These are phyloP conservation scores for Neoniphon sammara DNA, from an alignment of 2,797 vertebrate species.

Conservation along the genomic window DNA sequence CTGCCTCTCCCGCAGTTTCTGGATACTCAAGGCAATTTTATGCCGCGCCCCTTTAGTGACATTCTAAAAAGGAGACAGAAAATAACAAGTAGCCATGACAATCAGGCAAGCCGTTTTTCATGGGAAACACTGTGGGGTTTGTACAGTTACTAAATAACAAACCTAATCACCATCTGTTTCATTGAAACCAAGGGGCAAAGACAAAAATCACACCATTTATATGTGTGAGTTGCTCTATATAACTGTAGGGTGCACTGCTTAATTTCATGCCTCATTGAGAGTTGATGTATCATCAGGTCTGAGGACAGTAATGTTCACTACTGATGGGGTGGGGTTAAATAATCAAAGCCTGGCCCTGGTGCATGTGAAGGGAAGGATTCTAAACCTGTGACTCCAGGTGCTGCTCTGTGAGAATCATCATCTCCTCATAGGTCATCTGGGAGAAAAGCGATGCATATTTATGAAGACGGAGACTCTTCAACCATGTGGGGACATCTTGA, in stretches of 20 bases:
- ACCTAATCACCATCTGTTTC: constrained; percentile 75
- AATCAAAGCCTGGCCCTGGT: constrained; percentile 36
- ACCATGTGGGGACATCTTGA: constrained; percentile 93
- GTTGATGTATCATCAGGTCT: constrained; percentile 73
- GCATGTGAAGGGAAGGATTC: constrained; percentile 36
- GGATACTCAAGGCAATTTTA: constrained; percentile 96
- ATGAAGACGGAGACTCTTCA: constrained; percentile 96
- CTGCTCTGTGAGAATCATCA: constrained; percentile 97
- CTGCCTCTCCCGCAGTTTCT: constrained; percentile 94
- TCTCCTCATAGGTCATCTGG: constrained; percentile 96
- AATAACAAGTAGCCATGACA: constrained; percentile 42
- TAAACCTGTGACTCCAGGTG: constrained; percentile 95
- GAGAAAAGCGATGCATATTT: constrained; percentile 96
- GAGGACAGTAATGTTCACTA: constrained; percentile 61
- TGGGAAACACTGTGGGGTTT: constrained; percentile 54
- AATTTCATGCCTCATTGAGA: constrained; percentile 80
- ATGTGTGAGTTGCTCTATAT: constrained; percentile 61
- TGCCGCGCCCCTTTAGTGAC: constrained; percentile 97
- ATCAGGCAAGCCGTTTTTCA: constrained; percentile 43
- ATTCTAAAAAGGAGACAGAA: constrained; percentile 81
- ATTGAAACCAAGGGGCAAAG: constrained; percentile 69
- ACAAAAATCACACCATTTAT: constrained; percentile 56
- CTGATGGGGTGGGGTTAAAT: constrained; percentile 58
- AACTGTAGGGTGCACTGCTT: constrained; percentile 72
- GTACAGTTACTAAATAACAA: constrained; percentile 74